Conservation (phyloP, 37 sponge, comb jelly and placozoan genomes). For the Theonella swinhoei region DNA sequence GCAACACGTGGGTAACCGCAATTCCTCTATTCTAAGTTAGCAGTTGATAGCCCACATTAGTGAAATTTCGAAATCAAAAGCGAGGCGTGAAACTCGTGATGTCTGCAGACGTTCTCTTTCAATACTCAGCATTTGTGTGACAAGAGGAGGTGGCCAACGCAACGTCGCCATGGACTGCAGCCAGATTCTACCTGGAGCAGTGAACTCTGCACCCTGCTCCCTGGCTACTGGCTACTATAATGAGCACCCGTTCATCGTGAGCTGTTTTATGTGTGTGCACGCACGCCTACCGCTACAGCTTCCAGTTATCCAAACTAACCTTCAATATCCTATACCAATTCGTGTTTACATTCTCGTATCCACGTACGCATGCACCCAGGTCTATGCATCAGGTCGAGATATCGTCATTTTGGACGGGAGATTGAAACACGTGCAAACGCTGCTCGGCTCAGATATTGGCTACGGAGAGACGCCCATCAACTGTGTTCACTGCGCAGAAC, state of each 20-base stretch:
- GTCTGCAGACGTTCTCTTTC: too few relatives aligned
- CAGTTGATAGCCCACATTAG: too few relatives aligned
- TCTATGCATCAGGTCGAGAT: conserved; percentile 81
- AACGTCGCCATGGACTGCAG: conserved; percentile 67
- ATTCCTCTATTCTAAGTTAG: too few relatives aligned
- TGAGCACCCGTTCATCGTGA: conserved; percentile 73
- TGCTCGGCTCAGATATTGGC: conserved; percentile 53
- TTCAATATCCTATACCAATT: too few relatives aligned
- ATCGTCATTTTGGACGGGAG: conserved; percentile 64
- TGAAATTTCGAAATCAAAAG: too few relatives aligned
- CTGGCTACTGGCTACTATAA: conserved; percentile 59
- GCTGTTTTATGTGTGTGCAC: neutral
- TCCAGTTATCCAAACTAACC: too few relatives aligned
- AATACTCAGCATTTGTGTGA: too few relatives aligned
- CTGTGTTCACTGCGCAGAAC: conserved; percentile 64
- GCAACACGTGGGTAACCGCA: too few relatives aligned
- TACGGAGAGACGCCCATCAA: conserved; percentile 26
- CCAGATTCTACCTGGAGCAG: conserved; percentile 83
- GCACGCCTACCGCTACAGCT: neutral
- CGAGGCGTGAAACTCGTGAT: too few relatives aligned
- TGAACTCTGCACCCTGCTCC: conserved; percentile 66
- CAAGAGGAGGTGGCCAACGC: too few relatives aligned
- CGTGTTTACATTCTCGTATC: too few relatives aligned
- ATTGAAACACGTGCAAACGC: conserved; percentile 74
- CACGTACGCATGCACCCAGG: too few relatives aligned